Conservation (phyloP, 2,797 vertebrate genomes). For the Benthosema pterotum region DNA sequence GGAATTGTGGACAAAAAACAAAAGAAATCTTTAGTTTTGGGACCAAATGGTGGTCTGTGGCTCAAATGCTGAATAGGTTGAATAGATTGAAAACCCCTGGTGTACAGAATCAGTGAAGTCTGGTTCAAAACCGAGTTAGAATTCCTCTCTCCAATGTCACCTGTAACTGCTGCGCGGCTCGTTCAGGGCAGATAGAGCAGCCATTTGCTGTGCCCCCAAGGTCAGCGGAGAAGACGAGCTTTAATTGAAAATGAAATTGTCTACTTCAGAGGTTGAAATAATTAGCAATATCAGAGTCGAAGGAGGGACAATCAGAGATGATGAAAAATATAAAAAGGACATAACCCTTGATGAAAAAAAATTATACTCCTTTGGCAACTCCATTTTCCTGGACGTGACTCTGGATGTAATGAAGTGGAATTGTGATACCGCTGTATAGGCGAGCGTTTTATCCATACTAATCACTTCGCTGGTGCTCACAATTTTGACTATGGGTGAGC, state of each 20-base stretch:
- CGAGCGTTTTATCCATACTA: no score
- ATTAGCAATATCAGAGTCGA: slow-evolving; percentile 79
- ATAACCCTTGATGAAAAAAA: slow-evolving; percentile 60
- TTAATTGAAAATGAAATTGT: slow-evolving; percentile 84
- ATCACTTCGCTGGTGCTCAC: not conserved
- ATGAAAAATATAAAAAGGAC: slow-evolving; percentile 72
- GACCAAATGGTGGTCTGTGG: no score
- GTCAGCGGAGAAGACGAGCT: slow-evolving; percentile 71
- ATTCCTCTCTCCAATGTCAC: slow-evolving; percentile 73
- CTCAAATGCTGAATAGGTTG: no score
- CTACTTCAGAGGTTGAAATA: slow-evolving; percentile 83
- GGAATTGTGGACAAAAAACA: no score
- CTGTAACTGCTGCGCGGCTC: slow-evolving; percentile 54
- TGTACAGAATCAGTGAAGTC: slow-evolving; percentile 65
- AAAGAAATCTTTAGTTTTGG: no score
- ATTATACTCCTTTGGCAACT: slow-evolving; percentile 51
- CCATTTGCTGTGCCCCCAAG: slow-evolving; percentile 65
- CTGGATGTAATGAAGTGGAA: slow-evolving; percentile 34
- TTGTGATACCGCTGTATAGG: not conserved
- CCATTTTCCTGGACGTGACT: slow-evolving; percentile 69
- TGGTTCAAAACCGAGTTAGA: slow-evolving; percentile 70
- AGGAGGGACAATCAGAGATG: slow-evolving; percentile 62
- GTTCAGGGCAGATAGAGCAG: slow-evolving; percentile 58
- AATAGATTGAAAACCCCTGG: no score
- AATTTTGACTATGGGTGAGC: no score